Percentiles rank a stretch among this genome's conserved stretches.
These are phyloP conservation scores for Platypus cylindrus DNA, from an alignment of 2,888 invertebrate genomes.

Conservation along the genomic window DNA sequence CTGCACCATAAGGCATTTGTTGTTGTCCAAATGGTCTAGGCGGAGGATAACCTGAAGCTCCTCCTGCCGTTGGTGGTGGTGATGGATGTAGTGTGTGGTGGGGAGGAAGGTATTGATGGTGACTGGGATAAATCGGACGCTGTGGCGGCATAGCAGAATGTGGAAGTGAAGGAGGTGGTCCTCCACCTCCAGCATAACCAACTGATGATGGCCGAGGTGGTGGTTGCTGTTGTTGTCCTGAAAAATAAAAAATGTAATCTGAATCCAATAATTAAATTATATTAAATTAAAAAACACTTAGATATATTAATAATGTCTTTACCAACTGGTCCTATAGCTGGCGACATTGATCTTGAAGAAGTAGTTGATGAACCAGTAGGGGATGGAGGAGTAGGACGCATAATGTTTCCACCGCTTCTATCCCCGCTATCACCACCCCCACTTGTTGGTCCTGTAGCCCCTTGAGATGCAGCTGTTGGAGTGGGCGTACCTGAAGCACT, in stretches of 20 bases:
- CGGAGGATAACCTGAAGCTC: constrained; percentile 39
- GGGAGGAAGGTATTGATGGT: constrained; percentile 35
- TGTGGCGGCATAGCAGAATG: constrained; percentile 36
- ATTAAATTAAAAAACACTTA: too few species aligned
- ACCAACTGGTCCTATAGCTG: constrained; percentile 58
- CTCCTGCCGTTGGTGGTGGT: constrained; percentile 20
- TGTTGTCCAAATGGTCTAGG: constrained; percentile 39
- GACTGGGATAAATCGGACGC: constrained; percentile 40
- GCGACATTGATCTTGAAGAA: constrained; percentile 94
- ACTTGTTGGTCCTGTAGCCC: too few species aligned
- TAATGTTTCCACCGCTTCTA: too few species aligned
- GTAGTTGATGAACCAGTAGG: constrained; percentile 89
- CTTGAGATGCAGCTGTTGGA: constrained; percentile 58
- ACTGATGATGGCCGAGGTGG: too few species aligned
- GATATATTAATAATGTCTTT: too few species aligned
- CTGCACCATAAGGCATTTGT: too few species aligned
- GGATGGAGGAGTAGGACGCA: constrained; percentile 88
- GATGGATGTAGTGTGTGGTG: constrained; percentile 32
- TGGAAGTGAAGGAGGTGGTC: constrained; percentile 9
- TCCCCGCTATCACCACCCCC: too few species aligned
- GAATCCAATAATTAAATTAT: too few species aligned
- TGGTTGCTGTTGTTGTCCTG: too few species aligned
- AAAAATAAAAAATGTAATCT: too few species aligned
- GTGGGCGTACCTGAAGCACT: constrained; percentile 55
- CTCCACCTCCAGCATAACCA: background rate